Evolutionary conservation across 2,888 invertebrate genomes (phyloP).

Genomic region (Ennomos fuscantarius): DNA sequence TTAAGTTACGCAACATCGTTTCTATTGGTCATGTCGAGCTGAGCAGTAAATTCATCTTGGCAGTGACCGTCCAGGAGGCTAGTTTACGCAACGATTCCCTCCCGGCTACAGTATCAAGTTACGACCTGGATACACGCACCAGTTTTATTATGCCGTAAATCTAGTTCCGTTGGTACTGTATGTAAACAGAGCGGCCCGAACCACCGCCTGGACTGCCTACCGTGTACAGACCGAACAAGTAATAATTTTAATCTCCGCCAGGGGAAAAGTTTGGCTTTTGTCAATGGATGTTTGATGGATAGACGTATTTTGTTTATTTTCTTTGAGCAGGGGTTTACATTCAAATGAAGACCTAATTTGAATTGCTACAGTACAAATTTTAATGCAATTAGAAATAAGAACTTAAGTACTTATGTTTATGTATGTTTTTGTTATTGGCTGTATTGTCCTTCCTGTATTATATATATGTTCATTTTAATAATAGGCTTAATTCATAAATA

Average conservation of each 20-base stretch:
- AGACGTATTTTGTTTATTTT: neutral
- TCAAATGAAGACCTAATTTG: no score
- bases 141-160: constrained; percentile 73
- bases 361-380: no score
- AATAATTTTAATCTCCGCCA: constrained; percentile 21
- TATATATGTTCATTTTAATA: no score
- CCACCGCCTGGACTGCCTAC: constrained; percentile 20
- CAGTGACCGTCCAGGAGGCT: constrained; percentile 9
- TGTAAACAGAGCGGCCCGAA: constrained; percentile 55
- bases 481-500: no score
- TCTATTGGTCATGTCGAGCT: no score
- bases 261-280: constrained; percentile 22
- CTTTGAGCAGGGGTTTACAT: no score
- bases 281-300: constrained; percentile 14
- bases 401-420: no score
- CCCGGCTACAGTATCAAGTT: constrained; percentile 19
- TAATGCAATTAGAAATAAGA: no score
- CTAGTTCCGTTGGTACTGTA: constrained; percentile 50
- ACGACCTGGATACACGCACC: constrained; percentile 44
- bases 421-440: no score
- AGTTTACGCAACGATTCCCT: constrained; percentile 13
- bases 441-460: no score
- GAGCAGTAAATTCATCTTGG: neutral
- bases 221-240: constrained; percentile 13
- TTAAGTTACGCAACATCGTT: no score